Conservation (phyloP, 2,888 invertebrate genomes). For the Ectemnius cavifrons region DNA sequence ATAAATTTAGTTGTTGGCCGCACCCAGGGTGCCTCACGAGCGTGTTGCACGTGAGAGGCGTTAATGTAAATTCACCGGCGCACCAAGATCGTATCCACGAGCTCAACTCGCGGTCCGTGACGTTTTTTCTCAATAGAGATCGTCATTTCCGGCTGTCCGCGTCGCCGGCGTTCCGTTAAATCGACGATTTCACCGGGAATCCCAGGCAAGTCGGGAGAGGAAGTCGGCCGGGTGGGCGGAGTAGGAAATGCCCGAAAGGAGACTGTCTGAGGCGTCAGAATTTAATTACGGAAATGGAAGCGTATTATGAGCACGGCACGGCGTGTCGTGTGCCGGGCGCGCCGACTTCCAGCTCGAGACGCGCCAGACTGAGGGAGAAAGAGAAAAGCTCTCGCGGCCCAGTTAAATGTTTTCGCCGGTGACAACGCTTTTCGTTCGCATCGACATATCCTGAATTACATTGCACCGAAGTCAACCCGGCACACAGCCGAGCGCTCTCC, state of each 20-base stretch:
- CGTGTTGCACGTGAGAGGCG: no score
- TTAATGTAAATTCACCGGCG: background rate
- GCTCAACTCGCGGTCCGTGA: background rate
- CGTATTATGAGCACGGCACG: constrained; percentile 44
- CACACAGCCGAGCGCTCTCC: background rate
- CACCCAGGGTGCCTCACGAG: no score
- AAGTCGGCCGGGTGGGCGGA: background rate
- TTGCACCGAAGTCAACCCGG: background rate
- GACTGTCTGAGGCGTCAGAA: constrained; percentile 44
- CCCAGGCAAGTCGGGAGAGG: background rate
- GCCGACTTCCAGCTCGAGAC: constrained; percentile 12
- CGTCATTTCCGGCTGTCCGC: constrained; percentile 27
- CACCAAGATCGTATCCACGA: background rate
- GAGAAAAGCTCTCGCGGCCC: background rate
- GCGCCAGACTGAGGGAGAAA: background rate
- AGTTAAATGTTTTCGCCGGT: constrained; percentile 7
- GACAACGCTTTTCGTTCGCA: background rate
- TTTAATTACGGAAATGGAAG: constrained; percentile 57
- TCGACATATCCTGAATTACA: constrained; percentile 2
- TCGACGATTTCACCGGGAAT: constrained; percentile 34
- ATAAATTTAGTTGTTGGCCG: no score
- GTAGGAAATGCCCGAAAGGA: constrained; percentile 32
- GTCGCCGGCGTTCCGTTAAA: constrained; percentile 12
- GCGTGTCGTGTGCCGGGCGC: constrained; percentile 16
- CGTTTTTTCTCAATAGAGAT: constrained; percentile 15